Conservation (phyloP, 1,140 invertebrate species). For the Ostrea edulis region DNA sequence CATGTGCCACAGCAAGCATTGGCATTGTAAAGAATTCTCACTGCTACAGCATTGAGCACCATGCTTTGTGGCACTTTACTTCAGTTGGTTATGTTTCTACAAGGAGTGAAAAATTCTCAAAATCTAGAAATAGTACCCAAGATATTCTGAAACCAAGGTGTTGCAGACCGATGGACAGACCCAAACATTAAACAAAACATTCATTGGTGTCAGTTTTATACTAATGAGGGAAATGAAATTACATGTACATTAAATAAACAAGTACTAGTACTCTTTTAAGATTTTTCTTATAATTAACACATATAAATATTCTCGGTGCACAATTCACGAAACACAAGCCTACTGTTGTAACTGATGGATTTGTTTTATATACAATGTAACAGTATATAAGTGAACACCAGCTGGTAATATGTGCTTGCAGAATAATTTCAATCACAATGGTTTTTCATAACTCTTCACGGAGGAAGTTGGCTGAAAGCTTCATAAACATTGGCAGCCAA, state of each 20-base stretch:
- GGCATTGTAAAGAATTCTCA: too few relatives aligned
- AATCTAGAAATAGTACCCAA: not conserved
- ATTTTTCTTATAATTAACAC: not conserved
- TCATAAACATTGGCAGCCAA: constrained; percentile 95
- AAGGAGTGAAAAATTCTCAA: not conserved
- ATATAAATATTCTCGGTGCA: not conserved
- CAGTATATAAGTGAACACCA: not conserved
- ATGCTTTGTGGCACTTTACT: not conserved
- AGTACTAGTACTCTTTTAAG: not conserved
- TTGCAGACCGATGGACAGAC: not conserved
- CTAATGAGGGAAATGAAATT: not conserved
- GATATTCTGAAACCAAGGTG: not conserved
- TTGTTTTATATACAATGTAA: too few relatives aligned
- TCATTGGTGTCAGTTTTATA: not conserved
- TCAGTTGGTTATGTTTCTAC: not conserved
- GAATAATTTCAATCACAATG: not conserved
- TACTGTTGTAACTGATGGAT: too few relatives aligned
- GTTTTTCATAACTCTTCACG: not conserved
- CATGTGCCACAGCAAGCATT: too few relatives aligned
- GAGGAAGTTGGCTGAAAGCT: constrained; percentile 83
- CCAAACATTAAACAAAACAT: not conserved
- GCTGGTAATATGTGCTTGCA: not conserved
- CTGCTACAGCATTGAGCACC: too few relatives aligned
- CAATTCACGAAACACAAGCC: too few relatives aligned
- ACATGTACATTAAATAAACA: not conserved